Evolutionary conservation across 2,797 vertebrate species (phyloP).

Genomic region (Hemitrygon akajei): DNA sequence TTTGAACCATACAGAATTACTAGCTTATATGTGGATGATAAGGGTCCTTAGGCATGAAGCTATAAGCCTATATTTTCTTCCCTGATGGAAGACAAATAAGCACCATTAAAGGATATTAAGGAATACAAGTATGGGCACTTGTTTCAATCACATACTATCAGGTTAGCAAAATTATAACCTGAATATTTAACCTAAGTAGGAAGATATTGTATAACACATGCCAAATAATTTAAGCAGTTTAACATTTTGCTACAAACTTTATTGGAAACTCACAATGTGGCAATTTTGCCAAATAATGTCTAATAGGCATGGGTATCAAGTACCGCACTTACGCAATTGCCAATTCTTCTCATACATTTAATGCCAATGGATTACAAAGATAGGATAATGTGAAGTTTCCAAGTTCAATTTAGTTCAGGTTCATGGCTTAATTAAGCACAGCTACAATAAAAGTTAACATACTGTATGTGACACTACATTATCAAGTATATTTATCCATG

Average conservation of each 20-base stretch:
- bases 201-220: neutral
- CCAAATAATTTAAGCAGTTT: neutral
- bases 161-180: neutral
- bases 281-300: neutral
- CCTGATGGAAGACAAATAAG: constrained; percentile 17
- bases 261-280: neutral
- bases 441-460: neutral
- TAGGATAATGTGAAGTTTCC: neutral
- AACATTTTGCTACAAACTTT: constrained; percentile 5
- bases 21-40: neutral
- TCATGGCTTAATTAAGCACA: constrained; percentile 23
- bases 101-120: constrained; percentile 13
- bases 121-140: constrained; percentile 21
- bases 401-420: neutral
- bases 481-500: constrained; percentile 28
- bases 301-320: neutral
- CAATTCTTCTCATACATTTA: neutral
- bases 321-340: neutral
- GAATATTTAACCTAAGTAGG: neutral
- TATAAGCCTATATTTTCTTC: constrained; percentile 17
- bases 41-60: constrained; percentile 21
- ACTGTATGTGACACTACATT: neutral
- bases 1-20: constrained; percentile 31
- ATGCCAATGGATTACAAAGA: neutral
- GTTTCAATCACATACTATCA: neutral